phyloP scores from a whole-genome alignment of 2,113 vertebrate species.

The Urocynchramus pylzowi region DNA sequence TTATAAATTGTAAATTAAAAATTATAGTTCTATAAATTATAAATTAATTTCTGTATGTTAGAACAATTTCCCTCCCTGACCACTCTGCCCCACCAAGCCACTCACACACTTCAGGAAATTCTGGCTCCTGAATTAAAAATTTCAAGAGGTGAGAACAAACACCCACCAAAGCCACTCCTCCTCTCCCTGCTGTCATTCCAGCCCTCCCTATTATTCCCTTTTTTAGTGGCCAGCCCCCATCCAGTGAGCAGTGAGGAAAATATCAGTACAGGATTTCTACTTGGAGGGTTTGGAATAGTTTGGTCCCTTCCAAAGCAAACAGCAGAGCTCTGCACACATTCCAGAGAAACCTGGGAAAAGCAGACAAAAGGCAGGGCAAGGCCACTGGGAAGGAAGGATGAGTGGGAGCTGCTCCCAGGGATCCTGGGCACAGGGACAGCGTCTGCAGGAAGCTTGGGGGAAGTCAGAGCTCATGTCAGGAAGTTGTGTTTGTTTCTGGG shows the following conservation, averaged over 20 bases:
- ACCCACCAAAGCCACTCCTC: conserved; percentile 12
- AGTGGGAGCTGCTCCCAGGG: not conserved
- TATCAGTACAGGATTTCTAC: conserved; percentile 20
- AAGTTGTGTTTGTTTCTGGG: conserved; percentile 2
- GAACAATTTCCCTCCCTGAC: not conserved
- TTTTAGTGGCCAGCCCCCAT: not conserved
- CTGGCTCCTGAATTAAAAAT: conserved; percentile 17
- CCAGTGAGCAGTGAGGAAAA: conserved; percentile 9
- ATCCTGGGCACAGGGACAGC: not conserved
- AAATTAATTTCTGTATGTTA: not conserved
- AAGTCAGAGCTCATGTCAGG: not conserved
- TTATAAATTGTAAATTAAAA: too few relatives aligned
- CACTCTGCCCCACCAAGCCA: not conserved
- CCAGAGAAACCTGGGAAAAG: not conserved
- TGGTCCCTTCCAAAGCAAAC: conserved; percentile 55
- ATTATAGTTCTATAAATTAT: too few relatives aligned
- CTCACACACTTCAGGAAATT: not conserved
- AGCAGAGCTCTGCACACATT: not conserved
- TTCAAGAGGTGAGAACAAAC: conserved; percentile 34
- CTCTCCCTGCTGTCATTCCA: conserved; percentile 17
- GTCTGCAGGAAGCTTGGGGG: conserved; percentile 33
- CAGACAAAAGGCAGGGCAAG: not conserved
- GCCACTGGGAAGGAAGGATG: conserved; percentile 18
- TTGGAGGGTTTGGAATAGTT: conserved; percentile 33
- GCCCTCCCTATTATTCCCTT: not conserved